Percentiles rank a stretch among this genome's conserved stretches.
Conservation (phyloP, 2,797 vertebrate species). For the Rhabdomys pumilio region DNA sequence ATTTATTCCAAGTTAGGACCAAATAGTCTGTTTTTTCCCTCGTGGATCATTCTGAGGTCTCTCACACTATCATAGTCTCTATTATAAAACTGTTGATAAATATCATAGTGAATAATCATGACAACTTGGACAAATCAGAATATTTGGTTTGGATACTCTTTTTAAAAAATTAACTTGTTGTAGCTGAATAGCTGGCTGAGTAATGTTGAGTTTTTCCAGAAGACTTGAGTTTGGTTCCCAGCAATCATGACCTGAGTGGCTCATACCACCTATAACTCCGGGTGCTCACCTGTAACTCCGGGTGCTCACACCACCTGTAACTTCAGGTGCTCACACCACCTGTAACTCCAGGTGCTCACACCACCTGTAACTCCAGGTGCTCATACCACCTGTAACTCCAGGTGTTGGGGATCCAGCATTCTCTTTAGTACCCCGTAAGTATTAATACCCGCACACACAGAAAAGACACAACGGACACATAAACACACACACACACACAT, state of each 20-base stretch:
- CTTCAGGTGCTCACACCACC: too few relatives aligned
- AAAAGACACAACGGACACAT: not conserved
- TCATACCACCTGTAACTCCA: not conserved
- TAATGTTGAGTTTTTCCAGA: not conserved
- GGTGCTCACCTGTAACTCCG: not conserved
- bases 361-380: not conserved
- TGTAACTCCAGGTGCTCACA: not conserved
- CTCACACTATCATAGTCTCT: not conserved
- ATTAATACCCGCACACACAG: too few relatives aligned
- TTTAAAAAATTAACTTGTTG: not conserved
- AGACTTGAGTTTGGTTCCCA: not conserved
- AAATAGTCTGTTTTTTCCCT: conserved; percentile 12
- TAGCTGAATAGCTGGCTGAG: not conserved
- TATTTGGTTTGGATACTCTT: conserved; percentile 41
- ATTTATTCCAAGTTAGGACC: conserved; percentile 54
- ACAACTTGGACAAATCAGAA: not conserved
- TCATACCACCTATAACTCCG: not conserved
- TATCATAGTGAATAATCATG: conserved; percentile 47
- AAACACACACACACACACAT: not conserved
- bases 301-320: too few relatives aligned
- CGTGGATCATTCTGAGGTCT: not conserved
- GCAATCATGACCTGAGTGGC: not conserved
- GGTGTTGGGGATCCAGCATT: not conserved
- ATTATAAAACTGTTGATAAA: not conserved
- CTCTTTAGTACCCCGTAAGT: not conserved